Base-by-base conservation (phyloP, 2,888 invertebrate genomes). In the Amphipoea lucens region DNA sequence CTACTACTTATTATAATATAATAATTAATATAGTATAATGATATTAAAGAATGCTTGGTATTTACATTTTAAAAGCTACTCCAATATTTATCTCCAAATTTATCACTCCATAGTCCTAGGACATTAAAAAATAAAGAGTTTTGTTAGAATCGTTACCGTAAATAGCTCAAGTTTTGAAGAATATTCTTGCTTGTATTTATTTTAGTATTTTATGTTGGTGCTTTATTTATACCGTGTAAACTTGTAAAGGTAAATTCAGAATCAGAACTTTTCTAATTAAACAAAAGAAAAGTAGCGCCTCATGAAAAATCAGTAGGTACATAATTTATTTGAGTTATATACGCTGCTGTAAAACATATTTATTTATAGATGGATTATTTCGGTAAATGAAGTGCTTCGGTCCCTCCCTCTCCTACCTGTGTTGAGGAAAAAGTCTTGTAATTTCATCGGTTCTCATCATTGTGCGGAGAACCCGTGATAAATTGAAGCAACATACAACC, bases 121-220 rank as follows among this genome's bases (percentile, higher is more conserved):
- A 76, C 71, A 77, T 75, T 62, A 77, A 77, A 78, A 81, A 74
- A 60, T 29, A 74, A 40, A 70, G 17, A 51, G 17, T 73, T 81
- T 42, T 54, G 23, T 42, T 23, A 40, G 20, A 68, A 68, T 9
- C 65, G n/a, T 57, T 70, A 57, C 66, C 67, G 60, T 63, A 67
- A 82, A 75, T 75, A 77, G 9, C 54, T 48, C 11, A 54, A 75
- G 77, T 69, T 76, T 57, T 51, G 14, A 54, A 11, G 36, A 78
- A 63, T 72, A 48, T 29, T 70, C 66, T 36, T 48, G 11, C 73
- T 66, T 42, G 17, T 51, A 60, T 72, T 60, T 60, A 62, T 71
- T 68, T 23, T 42, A 14, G 48, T 48, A 0, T 57, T 54, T n/a
- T 36, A 36, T 48, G n/a, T 71, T 51, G 6, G 11, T 51, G 1